These are phyloP conservation scores for Dromiciops gliroides DNA, from an alignment of 2,113 vertebrate genomes.

Conservation along the genomic window DNA sequence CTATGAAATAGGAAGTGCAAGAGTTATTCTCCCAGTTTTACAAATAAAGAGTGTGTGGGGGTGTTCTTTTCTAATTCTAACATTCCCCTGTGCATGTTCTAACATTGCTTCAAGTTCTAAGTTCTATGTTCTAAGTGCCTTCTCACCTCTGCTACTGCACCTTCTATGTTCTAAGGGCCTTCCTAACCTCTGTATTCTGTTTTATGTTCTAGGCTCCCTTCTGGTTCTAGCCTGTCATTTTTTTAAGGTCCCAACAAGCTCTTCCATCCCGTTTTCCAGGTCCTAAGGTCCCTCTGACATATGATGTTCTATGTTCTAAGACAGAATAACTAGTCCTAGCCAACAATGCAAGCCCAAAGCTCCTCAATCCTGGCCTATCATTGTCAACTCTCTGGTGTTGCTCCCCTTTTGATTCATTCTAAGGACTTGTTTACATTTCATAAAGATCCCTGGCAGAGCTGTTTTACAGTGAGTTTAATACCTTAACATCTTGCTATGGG, in stretches of 20 bases:
- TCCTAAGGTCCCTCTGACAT: not conserved
- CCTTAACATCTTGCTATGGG: no score
- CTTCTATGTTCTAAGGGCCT: not conserved
- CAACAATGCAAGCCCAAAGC: not conserved
- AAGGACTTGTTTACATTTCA: no score
- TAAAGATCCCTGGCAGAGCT: no score
- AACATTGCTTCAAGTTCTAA: not conserved
- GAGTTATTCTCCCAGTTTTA: not conserved
- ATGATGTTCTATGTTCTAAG: not conserved
- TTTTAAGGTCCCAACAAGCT: not conserved
- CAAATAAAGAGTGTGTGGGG: not conserved
- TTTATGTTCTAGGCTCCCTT: not conserved
- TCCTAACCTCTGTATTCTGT: not conserved
- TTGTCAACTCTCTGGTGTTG: no score
- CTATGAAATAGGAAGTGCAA: not conserved
- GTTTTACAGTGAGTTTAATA: no score
- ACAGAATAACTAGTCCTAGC: not conserved
- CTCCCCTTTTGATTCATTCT: no score
- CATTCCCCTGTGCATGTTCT: not conserved
- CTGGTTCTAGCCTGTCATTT: not conserved
- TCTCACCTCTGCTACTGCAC: not conserved
- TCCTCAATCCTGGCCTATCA: not conserved
- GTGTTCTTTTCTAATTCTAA: not conserved
- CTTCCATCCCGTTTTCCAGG: not conserved
- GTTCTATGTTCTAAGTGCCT: not conserved